These are phyloP conservation scores for Perca schrenkii DNA, from an alignment of 2,113 vertebrate genomes.

Conservation along the genomic window DNA sequence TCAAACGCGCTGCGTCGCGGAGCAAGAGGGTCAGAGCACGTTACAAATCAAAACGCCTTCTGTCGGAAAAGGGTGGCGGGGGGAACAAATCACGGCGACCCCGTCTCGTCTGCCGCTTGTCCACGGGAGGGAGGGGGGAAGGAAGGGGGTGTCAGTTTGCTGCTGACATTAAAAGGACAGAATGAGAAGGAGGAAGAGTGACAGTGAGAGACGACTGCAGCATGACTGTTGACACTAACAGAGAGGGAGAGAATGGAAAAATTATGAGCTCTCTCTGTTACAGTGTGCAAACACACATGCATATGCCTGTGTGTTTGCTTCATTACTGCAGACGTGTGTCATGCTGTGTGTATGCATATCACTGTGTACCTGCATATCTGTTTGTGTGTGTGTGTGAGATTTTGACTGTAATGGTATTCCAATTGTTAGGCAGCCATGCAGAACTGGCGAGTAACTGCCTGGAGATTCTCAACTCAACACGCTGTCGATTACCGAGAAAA, in stretches of 20 bases:
- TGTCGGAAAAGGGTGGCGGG: slow-evolving; percentile 12
- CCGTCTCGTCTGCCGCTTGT: slow-evolving; percentile 65
- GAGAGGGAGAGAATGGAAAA: not conserved
- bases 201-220: slow-evolving; percentile 6
- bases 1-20: slow-evolving; percentile 56
- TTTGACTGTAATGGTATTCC: slow-evolving; percentile 52
- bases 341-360: not conserved
- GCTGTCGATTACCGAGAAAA: slow-evolving; percentile 33
- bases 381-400: not conserved
- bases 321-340: slow-evolving; percentile 21
- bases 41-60: slow-evolving; percentile 69
- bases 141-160: not conserved
- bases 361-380: not conserved
- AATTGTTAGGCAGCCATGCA: slow-evolving; percentile 51
- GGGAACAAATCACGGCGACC: slow-evolving; percentile 67
- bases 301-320: not conserved
- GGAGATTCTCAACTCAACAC: slow-evolving; percentile 50
- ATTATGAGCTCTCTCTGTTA: slow-evolving; percentile 20
- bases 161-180: slow-evolving; percentile 57
- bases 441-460: slow-evolving; percentile 47
- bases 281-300: not conserved
- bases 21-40: slow-evolving; percentile 56
- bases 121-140: not conserved
- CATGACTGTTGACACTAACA: slow-evolving; percentile 18
- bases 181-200: slow-evolving; percentile 26